Percentiles rank a stretch among this genome's conserved stretches.
These are phyloP conservation scores for Callipepla squamata DNA, from an alignment of 2,113 vertebrate genomes.

Conservation along the genomic window DNA sequence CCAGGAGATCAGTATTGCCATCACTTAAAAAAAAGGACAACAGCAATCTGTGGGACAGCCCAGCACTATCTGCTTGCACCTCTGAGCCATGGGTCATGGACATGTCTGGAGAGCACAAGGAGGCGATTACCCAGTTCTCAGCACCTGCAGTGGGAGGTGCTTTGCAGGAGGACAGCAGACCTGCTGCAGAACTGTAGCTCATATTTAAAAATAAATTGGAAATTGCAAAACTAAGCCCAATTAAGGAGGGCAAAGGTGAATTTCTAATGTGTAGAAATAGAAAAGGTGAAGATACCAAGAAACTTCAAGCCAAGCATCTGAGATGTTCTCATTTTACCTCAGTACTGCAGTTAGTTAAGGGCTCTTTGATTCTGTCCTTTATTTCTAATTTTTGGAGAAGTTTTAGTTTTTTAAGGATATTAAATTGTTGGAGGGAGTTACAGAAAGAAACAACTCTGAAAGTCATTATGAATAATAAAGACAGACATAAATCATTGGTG, in stretches of 20 bases:
- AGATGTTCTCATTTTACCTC: not conserved
- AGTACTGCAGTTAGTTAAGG: not conserved
- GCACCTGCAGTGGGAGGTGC: not conserved
- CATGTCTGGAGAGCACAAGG: rapidly evolving
- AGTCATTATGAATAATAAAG: not conserved
- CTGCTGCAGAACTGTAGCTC: rapidly evolving
- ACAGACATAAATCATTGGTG: not conserved
- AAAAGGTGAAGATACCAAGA: not conserved
- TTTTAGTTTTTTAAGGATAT: not conserved
- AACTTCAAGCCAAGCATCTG: not conserved
- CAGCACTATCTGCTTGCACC: not conserved
- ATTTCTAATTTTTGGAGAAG: not conserved
- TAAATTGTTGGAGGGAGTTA: not conserved
- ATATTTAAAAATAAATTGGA: not conserved
- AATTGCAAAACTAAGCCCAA: not conserved
- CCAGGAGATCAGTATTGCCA: not conserved
- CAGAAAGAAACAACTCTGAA: not conserved
- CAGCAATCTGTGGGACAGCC: not conserved
- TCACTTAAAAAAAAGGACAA: not conserved
- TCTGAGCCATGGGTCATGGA: not conserved
- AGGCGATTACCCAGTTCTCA: not conserved
- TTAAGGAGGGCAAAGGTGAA: not conserved
- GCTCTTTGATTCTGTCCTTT: not conserved
- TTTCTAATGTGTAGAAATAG: not conserved
- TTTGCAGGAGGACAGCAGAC: not conserved